Conservation (phyloP, 2,797 vertebrate species). For the Enteromius viviparus region DNA sequence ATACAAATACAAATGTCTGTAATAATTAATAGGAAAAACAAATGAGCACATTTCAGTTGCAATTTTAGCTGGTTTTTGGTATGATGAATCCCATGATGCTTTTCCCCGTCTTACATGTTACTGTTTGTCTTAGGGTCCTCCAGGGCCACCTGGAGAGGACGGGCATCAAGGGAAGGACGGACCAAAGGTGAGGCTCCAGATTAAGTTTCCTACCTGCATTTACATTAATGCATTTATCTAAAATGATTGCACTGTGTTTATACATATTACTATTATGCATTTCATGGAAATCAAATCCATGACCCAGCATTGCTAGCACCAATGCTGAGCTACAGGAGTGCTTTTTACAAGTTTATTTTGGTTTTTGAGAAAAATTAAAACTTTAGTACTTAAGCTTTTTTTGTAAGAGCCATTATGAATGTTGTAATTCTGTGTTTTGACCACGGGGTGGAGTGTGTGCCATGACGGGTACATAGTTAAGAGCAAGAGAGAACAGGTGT, state of each 20-base stretch:
- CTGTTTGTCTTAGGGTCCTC: constrained; percentile 80
- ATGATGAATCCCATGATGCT: neutral
- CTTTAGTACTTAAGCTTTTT: too few species aligned
- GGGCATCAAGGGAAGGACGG: constrained; percentile 94
- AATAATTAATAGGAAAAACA: neutral
- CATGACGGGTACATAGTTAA: too few species aligned
- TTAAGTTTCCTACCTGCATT: neutral
- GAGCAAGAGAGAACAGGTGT: too few species aligned
- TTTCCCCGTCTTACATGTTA: constrained; percentile 9
- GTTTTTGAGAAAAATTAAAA: too few species aligned
- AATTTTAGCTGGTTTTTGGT: neutral
- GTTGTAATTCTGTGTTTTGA: too few species aligned
- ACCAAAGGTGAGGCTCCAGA: constrained; percentile 81
- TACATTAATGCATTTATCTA: neutral
- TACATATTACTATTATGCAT: neutral
- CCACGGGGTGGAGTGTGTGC: too few species aligned
- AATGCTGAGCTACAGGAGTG: neutral
- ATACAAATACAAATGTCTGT: neutral
- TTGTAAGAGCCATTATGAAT: too few species aligned
- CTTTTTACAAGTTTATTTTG: neutral
- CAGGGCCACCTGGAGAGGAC: constrained; percentile 89
- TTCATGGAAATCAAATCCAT: neutral
- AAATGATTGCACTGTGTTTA: neutral
- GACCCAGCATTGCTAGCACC: neutral
- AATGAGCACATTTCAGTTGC: neutral